phyloP scores from a whole-genome alignment of 2,797 vertebrate species.

The Netta rufina region DNA sequence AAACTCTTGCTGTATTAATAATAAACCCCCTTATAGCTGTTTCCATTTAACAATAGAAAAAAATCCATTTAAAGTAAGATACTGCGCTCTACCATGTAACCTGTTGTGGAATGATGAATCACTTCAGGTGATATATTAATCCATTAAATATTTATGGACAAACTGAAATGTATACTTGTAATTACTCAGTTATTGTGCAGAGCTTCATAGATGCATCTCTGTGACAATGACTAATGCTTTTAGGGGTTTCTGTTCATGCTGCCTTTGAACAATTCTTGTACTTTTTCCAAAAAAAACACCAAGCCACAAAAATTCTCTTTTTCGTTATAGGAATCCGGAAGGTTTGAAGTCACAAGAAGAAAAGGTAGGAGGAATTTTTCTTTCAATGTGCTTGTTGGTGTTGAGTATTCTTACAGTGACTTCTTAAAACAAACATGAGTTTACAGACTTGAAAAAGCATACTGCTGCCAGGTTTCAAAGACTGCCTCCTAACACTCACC shows the following conservation, averaged over 20 bases:
- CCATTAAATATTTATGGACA: neutral
- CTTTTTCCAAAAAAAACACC: neutral
- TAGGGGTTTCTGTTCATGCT: neutral
- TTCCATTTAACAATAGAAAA: neutral
- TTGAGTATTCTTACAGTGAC: neutral
- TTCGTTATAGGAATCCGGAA: slow-evolving; percentile 76
- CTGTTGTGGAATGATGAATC: neutral
- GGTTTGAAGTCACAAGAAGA: slow-evolving; percentile 75
- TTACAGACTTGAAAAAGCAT: neutral
- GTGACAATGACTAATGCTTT: neutral
- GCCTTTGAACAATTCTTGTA: slow-evolving; percentile 39
- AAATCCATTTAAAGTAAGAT: neutral
- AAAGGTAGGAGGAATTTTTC: slow-evolving; percentile 77
- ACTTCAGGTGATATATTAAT: neutral
- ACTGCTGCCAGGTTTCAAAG: neutral
- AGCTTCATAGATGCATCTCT: neutral
- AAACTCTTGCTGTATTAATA: neutral
- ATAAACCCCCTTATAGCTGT: neutral
- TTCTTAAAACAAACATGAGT: neutral
- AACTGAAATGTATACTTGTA: neutral
- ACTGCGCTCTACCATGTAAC: neutral
- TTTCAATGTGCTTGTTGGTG: slow-evolving; percentile 17
- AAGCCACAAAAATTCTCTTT: slow-evolving; percentile 56
- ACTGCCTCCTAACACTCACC: neutral
- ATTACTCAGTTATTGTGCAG: neutral